Conservation (phyloP, 2,113 vertebrate species). For the Porphyrio hochstetteri region DNA sequence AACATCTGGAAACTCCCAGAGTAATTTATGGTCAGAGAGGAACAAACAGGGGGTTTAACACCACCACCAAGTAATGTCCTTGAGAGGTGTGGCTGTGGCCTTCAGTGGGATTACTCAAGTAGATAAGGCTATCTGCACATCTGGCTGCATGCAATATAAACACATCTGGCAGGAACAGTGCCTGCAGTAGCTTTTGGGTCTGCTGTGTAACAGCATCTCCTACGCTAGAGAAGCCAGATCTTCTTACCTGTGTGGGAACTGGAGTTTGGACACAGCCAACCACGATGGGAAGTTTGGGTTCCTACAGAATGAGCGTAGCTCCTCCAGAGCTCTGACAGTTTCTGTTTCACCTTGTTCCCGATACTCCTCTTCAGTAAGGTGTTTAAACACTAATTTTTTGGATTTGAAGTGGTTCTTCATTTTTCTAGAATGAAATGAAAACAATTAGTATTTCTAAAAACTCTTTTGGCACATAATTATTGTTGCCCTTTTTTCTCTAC, state of each 20-base stretch:
- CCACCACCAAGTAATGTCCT: background rate
- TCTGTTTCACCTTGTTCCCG: constrained; percentile 76
- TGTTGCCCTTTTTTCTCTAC: background rate
- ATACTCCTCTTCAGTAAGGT: constrained; percentile 83
- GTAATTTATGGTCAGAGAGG: background rate
- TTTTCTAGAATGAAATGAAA: constrained; percentile 67
- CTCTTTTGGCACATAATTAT: background rate
- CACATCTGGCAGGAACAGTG: background rate
- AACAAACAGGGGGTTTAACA: background rate
- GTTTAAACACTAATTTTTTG: background rate
- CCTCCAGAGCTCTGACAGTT: constrained; percentile 77
- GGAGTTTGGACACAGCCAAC: constrained; percentile 78
- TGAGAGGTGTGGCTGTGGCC: background rate
- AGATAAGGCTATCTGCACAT: background rate
- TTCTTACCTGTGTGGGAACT: constrained; percentile 76
- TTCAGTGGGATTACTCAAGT: background rate
- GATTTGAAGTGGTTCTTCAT: constrained; percentile 46
- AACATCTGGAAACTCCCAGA: background rate
- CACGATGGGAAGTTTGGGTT: constrained; percentile 78
- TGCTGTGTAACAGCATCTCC: background rate
- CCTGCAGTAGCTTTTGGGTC: background rate
- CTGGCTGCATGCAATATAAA: background rate
- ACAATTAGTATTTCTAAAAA: background rate
- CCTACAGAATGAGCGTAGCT: constrained; percentile 77
- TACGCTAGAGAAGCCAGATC: background rate